Percentiles rank a stretch among this genome's conserved stretches.
phyloP scores from a whole-genome alignment of 35 echinoderm and acorn worm species.

The Patiria miniata region DNA sequence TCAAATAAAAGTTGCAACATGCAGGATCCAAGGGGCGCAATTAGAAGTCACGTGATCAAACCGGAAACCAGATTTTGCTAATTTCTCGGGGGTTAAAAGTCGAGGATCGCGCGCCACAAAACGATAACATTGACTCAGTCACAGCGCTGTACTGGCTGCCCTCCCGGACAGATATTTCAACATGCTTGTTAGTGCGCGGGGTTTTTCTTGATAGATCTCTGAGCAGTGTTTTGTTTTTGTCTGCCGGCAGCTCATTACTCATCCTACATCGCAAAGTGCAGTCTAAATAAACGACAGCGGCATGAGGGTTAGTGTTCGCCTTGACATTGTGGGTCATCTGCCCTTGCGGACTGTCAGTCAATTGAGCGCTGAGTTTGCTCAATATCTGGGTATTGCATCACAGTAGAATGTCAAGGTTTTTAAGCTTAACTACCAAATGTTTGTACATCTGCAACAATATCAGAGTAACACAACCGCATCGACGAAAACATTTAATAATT shows the following conservation, averaged over 20 bases:
- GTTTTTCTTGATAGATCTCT: background rate
- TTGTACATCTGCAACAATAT: no score
- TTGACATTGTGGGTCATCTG: background rate
- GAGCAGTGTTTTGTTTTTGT: constrained; percentile 25
- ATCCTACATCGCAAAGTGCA: constrained; percentile 22
- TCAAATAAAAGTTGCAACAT: no score
- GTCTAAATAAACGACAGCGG: constrained; percentile 22
- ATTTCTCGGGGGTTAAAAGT: background rate
- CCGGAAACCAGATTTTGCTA: no score
- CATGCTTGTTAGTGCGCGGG: background rate
- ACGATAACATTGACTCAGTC: background rate
- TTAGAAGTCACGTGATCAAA: no score
- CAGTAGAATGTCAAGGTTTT: no score
- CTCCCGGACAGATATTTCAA: constrained; percentile 15
- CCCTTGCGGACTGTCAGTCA: background rate
- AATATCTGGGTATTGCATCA: no score
- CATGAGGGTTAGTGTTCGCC: background rate
- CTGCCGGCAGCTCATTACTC: constrained; percentile 21
- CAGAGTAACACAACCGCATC: no score
- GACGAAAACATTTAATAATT: no score
- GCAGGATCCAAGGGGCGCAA: no score
- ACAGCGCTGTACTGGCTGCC: background rate
- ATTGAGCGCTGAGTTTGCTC: background rate
- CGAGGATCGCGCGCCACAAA: background rate
- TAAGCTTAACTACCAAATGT: no score